phyloP scores from a whole-genome alignment of 2,888 invertebrate genomes.

The Entomobrya multifasciata region DNA sequence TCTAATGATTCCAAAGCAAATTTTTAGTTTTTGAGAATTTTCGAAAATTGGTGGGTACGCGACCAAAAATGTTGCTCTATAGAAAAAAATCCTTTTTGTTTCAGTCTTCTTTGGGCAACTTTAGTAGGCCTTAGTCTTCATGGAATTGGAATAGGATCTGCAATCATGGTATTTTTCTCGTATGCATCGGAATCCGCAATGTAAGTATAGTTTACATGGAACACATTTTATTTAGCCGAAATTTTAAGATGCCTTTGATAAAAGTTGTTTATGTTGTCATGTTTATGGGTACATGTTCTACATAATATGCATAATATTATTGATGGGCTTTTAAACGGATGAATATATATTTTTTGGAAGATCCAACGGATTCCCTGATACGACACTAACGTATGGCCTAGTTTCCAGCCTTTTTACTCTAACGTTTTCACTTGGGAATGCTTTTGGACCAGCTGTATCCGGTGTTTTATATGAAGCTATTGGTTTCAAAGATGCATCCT shows the following conservation, averaged over 20 bases:
- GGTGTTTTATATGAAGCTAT: constrained; percentile 71
- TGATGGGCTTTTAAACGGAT: constrained; percentile 21
- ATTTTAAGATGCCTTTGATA: too few species aligned
- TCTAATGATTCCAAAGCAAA: too few species aligned
- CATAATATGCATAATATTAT: constrained; percentile 21
- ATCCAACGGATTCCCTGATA: constrained; percentile 68
- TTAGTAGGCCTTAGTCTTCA: constrained; percentile 70
- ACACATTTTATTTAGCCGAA: not conserved
- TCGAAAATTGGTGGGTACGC: too few species aligned
- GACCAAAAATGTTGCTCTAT: too few species aligned
- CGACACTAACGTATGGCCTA: constrained; percentile 69
- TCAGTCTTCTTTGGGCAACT: constrained; percentile 71
- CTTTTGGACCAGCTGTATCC: constrained; percentile 73
- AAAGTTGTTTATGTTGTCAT: too few species aligned
- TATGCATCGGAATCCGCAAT: constrained; percentile 67
- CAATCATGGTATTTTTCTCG: constrained; percentile 73
- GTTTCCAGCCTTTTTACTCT: constrained; percentile 73
- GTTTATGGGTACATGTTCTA: not conserved
- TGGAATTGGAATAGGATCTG: constrained; percentile 75
- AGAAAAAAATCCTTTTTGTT: too few species aligned
- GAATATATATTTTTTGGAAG: constrained; percentile 26
- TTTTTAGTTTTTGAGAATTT: too few species aligned
- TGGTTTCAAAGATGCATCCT: constrained; percentile 73
- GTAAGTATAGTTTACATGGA: constrained; percentile 68
- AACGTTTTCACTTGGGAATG: constrained; percentile 76